Evolutionary conservation across 2,888 invertebrate species (phyloP), one percentile per base, ranked within the genome.

Genomic region (Carpatolechia fugitivella): DNA sequence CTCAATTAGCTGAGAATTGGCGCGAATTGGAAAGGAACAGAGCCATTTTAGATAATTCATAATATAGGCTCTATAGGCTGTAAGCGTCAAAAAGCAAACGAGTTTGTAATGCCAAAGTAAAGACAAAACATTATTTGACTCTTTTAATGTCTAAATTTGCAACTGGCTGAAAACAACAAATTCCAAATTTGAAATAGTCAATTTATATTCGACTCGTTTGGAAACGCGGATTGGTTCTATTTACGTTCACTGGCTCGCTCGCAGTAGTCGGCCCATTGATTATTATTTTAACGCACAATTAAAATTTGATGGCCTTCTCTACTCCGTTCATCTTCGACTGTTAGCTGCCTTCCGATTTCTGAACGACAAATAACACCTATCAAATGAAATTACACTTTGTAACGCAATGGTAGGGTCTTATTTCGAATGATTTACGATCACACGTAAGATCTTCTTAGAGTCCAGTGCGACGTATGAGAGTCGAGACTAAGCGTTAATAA

Each of bases 241-340:
- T 78, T 71, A 72, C 81, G 73, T 79, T 73, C 64, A 55, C 66
- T 60, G 69, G 65, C 40, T 16, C 68, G 66, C 64, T 66, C 69
- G 72, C 74, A 78, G 83, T 82, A 84, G 82, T 83, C 85, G 85
- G 85, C 82, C 83, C 85, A 84, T 87, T 88, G 86, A 87, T 89
- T 89, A 87, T 87, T 87, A 88, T 89, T 89, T 88, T 88, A 88
- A 87, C 88, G 86, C 76, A 85, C 87, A 86, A 87, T 89, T 89
- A 90, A 90, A 89, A 82, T 88, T 89, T 90, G 85, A 90, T 87
- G 85, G 85, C 80, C 82, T 85, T 86, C 83, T 81, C 83, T 81
- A 82, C 82, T 84, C 76, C 83, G 88, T 85, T 84, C 86, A 84
- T 85, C 85, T 88, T 82, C 80, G 76, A 81, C 80, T 78, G 72